Base-by-base conservation (phyloP, 2,797 vertebrate species). In the Xyrichtys novacula region DNA sequence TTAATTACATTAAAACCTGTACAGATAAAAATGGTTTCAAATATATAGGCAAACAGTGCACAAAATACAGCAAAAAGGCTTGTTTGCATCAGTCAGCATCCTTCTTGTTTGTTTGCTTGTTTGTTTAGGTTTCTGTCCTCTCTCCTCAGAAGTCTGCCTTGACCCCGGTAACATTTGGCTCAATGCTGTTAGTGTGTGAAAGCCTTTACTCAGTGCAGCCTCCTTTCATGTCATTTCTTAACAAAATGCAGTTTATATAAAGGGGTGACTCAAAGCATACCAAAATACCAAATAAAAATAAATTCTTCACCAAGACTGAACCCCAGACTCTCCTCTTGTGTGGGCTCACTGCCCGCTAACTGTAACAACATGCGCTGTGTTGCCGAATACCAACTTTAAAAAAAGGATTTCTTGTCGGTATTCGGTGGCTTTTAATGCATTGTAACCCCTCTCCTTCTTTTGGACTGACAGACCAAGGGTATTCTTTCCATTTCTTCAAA, bases 11-110 rank as follows among this genome's bases (percentile, higher is more conserved):
- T 80, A 87, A 63, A 87, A 91, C 48, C 85, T 90, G 79, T 91
- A 91, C 88, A 93, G 74, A 87, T 87, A 89, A 68, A 87, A 89
- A 84, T 74, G 67, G 86, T 85, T 81, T 86, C 71, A 89, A 85
- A 78, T 83, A 85, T 81, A 66, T 83, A 92, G 90, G 94, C 90
- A 92, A 91, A 91, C 88, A 86, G 88, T 93, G 91, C 91, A 92
- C 82, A 80, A 89, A 85, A 90, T 83, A 89, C 85, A 92, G 89
- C 85, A 81, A 90, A 84, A 89, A 86, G 87, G 85, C 85, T 80
- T 71, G 23, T 76, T 79, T 75, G 47, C 31, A 5, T 76, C 42
- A 63, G 64, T 64, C 39, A 0, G 32, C 57, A 20, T 62, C 52
- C 50, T 46, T 70, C 64, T 76, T 71, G 38, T 60, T 39, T 19